A percentile compares a stretch with the other conserved stretches of the same genome.
Conservation (phyloP, 2,888 invertebrate species). For the Melieria omissa region DNA sequence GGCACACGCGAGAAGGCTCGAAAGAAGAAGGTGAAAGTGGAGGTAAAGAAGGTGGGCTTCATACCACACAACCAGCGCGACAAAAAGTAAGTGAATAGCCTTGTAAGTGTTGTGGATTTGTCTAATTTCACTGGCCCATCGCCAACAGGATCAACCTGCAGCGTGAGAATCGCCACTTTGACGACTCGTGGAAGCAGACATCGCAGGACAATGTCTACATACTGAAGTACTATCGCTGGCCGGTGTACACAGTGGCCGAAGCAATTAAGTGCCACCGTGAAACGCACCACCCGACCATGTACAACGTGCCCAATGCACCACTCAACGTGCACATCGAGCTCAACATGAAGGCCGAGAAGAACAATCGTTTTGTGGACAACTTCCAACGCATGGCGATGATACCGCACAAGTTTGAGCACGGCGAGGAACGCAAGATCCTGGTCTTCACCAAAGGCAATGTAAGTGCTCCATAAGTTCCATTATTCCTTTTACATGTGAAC, state of each 20-base stretch:
- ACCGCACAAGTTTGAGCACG: slow-evolving; percentile 77
- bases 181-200: slow-evolving; percentile 71
- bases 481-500: background rate
- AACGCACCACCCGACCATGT: slow-evolving; percentile 84
- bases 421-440: slow-evolving; percentile 75
- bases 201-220: slow-evolving; percentile 76
- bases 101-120: background rate
- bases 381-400: slow-evolving; percentile 75
- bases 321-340: slow-evolving; percentile 80
- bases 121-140: background rate
- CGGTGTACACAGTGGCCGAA: slow-evolving; percentile 76
- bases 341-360: slow-evolving; percentile 74
- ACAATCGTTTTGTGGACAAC: slow-evolving; percentile 75
- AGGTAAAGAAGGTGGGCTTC: slow-evolving; percentile 79
- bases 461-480: slow-evolving; percentile 36
- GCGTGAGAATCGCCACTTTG: slow-evolving; percentile 69
- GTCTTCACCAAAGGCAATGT: slow-evolving; percentile 79
- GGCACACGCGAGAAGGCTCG: slow-evolving; percentile 82
- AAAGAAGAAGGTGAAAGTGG: slow-evolving; percentile 81
- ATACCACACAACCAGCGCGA: slow-evolving; percentile 77
- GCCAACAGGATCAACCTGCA: slow-evolving; percentile 64
- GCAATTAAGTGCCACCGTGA: slow-evolving; percentile 83
- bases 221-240: slow-evolving; percentile 70
- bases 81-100: slow-evolving; percentile 67
- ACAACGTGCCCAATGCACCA: slow-evolving; percentile 78